phyloP scores from a whole-genome alignment of 2,797 vertebrate species.

The Florisuga fusca region DNA sequence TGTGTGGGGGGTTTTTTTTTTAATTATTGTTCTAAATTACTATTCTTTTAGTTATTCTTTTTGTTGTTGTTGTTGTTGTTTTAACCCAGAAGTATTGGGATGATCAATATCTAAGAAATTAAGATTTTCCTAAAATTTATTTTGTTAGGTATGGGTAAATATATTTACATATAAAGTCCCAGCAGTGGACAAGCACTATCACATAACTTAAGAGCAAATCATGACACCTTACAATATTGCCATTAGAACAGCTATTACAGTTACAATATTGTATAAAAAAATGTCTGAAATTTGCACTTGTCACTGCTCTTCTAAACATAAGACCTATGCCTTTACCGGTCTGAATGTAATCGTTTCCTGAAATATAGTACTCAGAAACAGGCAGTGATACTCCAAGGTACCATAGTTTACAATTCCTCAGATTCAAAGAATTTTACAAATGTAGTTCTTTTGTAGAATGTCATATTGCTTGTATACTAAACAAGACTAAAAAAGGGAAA shows the following conservation, averaged over 20 bases:
- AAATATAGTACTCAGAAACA: background rate
- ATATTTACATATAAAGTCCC: background rate
- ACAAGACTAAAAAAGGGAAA: background rate
- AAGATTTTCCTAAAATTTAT: background rate
- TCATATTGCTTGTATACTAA: background rate
- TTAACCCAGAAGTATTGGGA: background rate
- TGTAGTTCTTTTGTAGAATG: background rate
- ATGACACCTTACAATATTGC: background rate
- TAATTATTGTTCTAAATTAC: too few relatives aligned
- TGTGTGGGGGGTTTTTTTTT: too few relatives aligned
- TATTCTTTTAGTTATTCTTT: too few relatives aligned
- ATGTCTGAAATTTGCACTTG: background rate
- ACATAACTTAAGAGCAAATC: background rate
- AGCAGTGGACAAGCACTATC: background rate
- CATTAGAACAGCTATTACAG: background rate
- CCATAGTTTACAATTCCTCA: background rate
- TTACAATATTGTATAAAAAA: background rate
- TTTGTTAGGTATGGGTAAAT: background rate
- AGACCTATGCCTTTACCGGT: background rate
- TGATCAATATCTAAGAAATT: background rate
- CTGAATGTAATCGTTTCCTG: background rate
- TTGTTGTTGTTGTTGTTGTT: background rate
- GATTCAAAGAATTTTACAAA: background rate
- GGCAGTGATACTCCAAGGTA: background rate
- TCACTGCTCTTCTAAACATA: background rate